A percentile compares a stretch with the other conserved stretches of the same genome.
These are phyloP conservation scores for Ommatoiulus sabulosus DNA, from an alignment of 2,888 invertebrate genomes.

Conservation along the genomic window DNA sequence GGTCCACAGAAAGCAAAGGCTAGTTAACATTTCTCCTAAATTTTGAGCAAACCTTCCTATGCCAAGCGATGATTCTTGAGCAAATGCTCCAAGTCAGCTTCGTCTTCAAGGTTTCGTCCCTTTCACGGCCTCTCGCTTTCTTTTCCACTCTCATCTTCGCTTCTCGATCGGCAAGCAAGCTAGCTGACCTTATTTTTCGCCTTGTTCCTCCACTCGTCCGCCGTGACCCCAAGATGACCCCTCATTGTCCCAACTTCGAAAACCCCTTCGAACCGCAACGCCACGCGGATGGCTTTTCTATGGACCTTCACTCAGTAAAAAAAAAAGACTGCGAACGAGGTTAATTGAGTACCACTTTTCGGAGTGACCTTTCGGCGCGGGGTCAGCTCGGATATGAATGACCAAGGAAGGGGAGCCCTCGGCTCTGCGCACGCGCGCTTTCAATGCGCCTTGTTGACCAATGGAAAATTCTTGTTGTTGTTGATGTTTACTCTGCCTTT, in stretches of 20 bases:
- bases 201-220: constrained; percentile 1
- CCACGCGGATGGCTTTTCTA: background rate
- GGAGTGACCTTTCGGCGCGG: background rate
- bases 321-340: background rate
- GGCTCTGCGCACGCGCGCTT: background rate
- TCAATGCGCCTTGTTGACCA: constrained; percentile 12
- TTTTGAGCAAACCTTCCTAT: background rate
- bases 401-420: background rate
- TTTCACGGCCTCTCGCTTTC: background rate
- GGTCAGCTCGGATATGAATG: background rate
- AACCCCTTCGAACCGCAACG: background rate
- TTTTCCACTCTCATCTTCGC: background rate
- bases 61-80: background rate
- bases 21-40: background rate
- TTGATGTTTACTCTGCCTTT: constrained; percentile 26
- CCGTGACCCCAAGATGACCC: constrained; percentile 2
- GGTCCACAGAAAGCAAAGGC: background rate
- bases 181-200: background rate
- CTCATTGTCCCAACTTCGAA: background rate
- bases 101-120: background rate
- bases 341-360: background rate
- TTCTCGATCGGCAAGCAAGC: too few relatives aligned
- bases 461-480: constrained; percentile 12
- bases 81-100: background rate
- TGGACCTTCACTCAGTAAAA: background rate